phyloP scores from a whole-genome alignment of 2,888 invertebrate genomes.

The Leucania comma region DNA sequence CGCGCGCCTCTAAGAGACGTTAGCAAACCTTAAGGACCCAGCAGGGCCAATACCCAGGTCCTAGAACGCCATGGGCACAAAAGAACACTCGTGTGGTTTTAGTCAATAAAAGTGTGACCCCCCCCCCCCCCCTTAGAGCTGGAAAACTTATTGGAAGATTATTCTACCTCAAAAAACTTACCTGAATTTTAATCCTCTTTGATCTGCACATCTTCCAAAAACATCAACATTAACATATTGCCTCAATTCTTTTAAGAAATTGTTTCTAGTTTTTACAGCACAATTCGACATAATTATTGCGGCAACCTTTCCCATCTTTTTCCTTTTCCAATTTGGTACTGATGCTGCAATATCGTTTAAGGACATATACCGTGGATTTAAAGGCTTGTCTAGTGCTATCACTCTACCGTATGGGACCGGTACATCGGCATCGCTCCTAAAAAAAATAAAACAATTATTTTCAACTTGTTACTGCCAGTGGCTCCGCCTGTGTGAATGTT shows the following conservation, averaged over 20 bases:
- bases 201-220: constrained; percentile 89
- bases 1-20: too few species aligned
- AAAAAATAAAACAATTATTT: constrained; percentile 61
- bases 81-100: too few species aligned
- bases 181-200: constrained; percentile 60
- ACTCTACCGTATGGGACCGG: constrained; percentile 93
- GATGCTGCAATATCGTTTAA: constrained; percentile 61
- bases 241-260: constrained; percentile 89
- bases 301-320: constrained; percentile 84
- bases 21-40: too few species aligned
- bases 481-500: too few species aligned
- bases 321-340: constrained; percentile 84
- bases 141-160: too few species aligned
- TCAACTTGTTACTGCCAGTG: not conserved
- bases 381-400: constrained; percentile 71
- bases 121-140: too few species aligned
- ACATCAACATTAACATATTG: constrained; percentile 91
- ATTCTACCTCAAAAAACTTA: too few species aligned
- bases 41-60: too few species aligned
- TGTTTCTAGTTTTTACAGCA: constrained; percentile 84
- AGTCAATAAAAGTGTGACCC: too few species aligned
- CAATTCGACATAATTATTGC: constrained; percentile 92
- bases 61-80: too few species aligned
- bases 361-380: constrained; percentile 24
- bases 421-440: constrained; percentile 91